Evolutionary conservation across 2,113 vertebrate species (phyloP).

Genomic region (Microtus pennsylvanicus): DNA sequence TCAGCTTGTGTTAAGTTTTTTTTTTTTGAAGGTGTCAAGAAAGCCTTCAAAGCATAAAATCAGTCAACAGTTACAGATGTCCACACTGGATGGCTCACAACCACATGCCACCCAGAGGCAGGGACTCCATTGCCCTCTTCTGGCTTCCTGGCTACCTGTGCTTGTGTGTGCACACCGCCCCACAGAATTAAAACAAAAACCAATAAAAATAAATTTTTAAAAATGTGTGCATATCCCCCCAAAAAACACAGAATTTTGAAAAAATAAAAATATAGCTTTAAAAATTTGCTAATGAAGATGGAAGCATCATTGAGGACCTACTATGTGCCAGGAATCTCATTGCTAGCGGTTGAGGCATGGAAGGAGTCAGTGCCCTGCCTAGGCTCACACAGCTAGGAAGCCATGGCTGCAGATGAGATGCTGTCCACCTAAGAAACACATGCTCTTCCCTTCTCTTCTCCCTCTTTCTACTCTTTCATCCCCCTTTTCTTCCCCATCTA

Average conservation of each 20-base stretch:
- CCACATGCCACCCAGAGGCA: neutral
- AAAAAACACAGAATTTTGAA: neutral
- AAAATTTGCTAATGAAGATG: neutral
- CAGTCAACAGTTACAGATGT: neutral
- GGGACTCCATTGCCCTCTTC: neutral
- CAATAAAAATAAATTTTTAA: no score
- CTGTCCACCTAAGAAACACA: neutral
- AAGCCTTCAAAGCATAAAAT: neutral
- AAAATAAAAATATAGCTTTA: neutral
- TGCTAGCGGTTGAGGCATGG: rapidly evolving
- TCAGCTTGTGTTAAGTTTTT: neutral
- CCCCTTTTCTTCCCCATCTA: no score
- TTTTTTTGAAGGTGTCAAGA: no score
- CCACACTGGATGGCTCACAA: neutral
- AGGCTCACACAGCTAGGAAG: neutral
- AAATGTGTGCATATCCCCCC: no score
- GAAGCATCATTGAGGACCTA: rapidly evolving
- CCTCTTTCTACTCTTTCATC: no score
- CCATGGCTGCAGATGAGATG: no score
- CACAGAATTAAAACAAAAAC: no score
- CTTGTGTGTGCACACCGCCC: neutral
- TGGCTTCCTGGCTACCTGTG: neutral
- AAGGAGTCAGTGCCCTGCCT: neutral
- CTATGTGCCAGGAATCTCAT: rapidly evolving
- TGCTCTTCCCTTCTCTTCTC: neutral